Evolutionary conservation across 2,113 vertebrate genomes (phyloP), one percentile per base, ranked within the genome.

Genomic region (Egretta garzetta): DNA sequence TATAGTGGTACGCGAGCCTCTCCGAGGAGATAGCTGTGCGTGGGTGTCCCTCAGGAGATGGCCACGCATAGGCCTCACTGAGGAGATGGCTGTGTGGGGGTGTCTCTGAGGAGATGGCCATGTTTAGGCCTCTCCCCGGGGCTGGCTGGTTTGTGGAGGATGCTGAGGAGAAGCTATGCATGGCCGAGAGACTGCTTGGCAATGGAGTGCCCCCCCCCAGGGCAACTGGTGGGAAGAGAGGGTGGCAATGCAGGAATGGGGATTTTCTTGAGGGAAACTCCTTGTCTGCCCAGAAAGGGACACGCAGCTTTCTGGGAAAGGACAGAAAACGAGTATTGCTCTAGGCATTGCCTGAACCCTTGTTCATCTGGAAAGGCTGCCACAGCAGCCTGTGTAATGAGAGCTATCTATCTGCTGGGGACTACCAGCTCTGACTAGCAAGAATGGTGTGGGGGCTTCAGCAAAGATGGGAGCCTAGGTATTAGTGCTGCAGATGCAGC

Each of bases 1-100:
- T 21, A 21, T 5, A 28, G 43, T 19, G 49, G 20, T 35, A 7
- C 0, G 0, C 0, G 0, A 68, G 16, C 7, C 8, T 60, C n/a
- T 45, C 43, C 47, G 39, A 52, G 35, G 58, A 81, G 19, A 47
- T 1, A 12, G 18, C 8, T 0, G 0, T 41, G 28, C 4, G 19
- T 8, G 53, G 20, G 55, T 53, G 26, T 80, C 8, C 2, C 26
- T 74, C 39, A 50, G 74, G 30, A 64, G n/a, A 49, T 10, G 7
- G 49, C 45, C n/a, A 24, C 24, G 27, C 23, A 26, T 14, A 7
- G 26, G 37, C 12, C 19, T 56, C n/a, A 16, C 53, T 49, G n/a
- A 59, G 80, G n/a, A 74, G 52, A 41, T 4, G 10, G 43, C 7
- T 1, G 1, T 1, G 6, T 14, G 37, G 20, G 41, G 22, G 11